Conservation (phyloP, 2,888 invertebrate species). For the Agriopis aurantiaria region DNA sequence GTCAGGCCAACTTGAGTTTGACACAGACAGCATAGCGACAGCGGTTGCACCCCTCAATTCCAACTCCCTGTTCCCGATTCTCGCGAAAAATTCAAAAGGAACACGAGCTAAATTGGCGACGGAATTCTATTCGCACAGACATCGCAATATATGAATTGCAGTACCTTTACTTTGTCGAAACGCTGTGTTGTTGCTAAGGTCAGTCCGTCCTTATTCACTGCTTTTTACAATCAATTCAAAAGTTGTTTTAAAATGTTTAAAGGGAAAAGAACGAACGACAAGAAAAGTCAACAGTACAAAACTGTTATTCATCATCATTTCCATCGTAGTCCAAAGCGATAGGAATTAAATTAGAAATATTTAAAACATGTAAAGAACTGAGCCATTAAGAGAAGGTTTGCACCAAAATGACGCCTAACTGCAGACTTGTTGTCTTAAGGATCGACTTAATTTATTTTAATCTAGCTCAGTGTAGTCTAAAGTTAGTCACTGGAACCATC, state of each 20-base stretch:
- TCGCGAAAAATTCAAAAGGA: conserved; percentile 42
- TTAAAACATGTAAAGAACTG: no score
- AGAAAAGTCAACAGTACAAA: no score
- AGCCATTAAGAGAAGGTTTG: not conserved
- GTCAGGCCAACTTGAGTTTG: conserved; percentile 9
- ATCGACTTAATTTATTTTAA: not conserved
- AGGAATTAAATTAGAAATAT: no score
- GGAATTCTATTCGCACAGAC: conserved; percentile 38
- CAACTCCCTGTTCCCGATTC: conserved; percentile 35
- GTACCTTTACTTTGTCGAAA: conserved; percentile 16
- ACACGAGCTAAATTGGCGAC: conserved; percentile 39
- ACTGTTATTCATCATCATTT: no score
- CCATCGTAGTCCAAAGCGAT: no score
- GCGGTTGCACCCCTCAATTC: conserved; percentile 37
- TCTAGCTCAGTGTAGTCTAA: not conserved
- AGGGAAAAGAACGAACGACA: no score
- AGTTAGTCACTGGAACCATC: conserved; percentile 11
- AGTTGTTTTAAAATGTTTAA: no score
- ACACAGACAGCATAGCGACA: conserved; percentile 34
- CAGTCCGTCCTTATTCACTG: not conserved
- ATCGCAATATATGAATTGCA: conserved; percentile 6
- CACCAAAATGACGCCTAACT: not conserved
- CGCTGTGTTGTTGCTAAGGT: not conserved
- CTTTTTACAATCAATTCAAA: not conserved
- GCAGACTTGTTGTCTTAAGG: not conserved